Percentiles rank a stretch among this genome's conserved stretches.
phyloP scores from a whole-genome alignment of 2,113 vertebrate species.

The Larimichthys polyactis region DNA sequence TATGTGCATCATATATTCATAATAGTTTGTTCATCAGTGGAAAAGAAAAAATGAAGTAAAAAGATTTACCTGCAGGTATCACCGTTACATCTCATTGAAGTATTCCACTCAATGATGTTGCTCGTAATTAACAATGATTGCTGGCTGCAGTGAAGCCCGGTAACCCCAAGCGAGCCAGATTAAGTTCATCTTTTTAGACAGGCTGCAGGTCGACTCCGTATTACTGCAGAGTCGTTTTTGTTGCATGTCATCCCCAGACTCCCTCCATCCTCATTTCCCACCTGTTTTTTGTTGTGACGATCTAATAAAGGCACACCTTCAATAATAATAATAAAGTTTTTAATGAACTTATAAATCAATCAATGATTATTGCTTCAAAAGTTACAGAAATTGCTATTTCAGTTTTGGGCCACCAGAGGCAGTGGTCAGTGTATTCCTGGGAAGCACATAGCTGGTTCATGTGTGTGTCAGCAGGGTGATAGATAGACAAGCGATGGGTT shows the following conservation, averaged over 20 bases:
- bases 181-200: neutral
- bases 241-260: too few relatives aligned
- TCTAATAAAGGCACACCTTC: neutral
- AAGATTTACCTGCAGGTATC: neutral
- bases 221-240: neutral
- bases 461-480: neutral
- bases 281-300: neutral
- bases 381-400: neutral
- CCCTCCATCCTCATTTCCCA: neutral
- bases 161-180: neutral
- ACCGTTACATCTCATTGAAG: neutral
- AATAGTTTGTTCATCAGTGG: neutral
- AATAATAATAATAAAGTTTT: neutral
- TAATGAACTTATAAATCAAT: neutral
- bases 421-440: neutral
- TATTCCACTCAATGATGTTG: neutral
- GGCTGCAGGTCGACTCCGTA: neutral
- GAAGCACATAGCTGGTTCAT: neutral
- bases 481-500: neutral
- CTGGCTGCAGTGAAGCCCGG: neutral
- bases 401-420: neutral
- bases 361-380: neutral
- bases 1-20: neutral
- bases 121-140: neutral
- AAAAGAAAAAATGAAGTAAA: too few relatives aligned